Evolutionary conservation across 2,797 vertebrate genomes (phyloP), one percentile per base, ranked within the genome.

Genomic region (Eptatretus atami): DNA sequence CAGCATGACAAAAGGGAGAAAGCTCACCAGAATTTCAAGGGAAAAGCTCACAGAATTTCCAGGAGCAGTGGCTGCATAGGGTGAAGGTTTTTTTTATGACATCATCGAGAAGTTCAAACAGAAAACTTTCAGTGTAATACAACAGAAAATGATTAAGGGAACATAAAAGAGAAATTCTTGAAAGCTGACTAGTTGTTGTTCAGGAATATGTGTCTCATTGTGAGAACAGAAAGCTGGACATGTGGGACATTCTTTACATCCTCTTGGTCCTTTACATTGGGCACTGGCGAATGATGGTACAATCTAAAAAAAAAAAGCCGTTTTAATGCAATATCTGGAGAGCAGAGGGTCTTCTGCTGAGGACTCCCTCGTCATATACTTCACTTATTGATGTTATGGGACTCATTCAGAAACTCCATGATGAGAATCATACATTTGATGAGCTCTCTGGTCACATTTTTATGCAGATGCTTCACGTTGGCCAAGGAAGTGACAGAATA

Each of bases 391-490:
- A 61, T 61, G 9, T 11, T 2, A 61, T 61, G 57, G 57, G 57
- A 61, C 57, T 61, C 57, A 12, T 61, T 61, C 57, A 61, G 57
- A 61, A 61, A 61, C 57, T 61, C 31, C 57, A 61, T 25, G 57
- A 12, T 44, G 31, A 44, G 31, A 44, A 44, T 44, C 31, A 8
- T 44, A 44, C 31, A 44, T 44, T 44, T 8, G 31, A 44, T 44
- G 31, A 44, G 31, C 31, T 44, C 4, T 44, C 31, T 44, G 31
- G 6, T 44, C 31, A 44, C 31, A 44, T 44, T 44, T 44, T 61
- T 61, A 25, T 12, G 9, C 57, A 12, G n/a, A 61, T n/a, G 12
- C 25, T 61, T 61, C 57, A 61, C 12, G 10, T 11, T 61, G 11
- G 57, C 57, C 57, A 61, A 61, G 57, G 11, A 61, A n/a, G 25